These are phyloP conservation scores for Synanceia verrucosa DNA, from an alignment of 2,797 vertebrate species.

Conservation along the genomic window DNA sequence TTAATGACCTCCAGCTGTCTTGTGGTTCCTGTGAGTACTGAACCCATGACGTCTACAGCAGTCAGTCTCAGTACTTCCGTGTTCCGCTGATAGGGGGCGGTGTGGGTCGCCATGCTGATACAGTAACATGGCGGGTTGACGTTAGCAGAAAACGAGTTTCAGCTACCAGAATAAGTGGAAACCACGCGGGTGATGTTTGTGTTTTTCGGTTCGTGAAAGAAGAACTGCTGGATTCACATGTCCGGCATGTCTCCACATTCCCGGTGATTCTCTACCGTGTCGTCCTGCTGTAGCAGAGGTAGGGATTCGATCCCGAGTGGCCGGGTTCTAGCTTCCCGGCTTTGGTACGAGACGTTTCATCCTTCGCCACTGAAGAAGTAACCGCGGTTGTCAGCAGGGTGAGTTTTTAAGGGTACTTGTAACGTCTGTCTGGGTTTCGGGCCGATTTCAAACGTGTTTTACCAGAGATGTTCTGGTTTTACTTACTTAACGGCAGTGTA, in stretches of 20 bases:
- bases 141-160: conserved; percentile 17
- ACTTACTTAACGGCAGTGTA: too few species aligned
- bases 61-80: too few species aligned
- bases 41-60: too few species aligned
- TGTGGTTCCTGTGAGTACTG: too few species aligned
- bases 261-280: fast-evolving
- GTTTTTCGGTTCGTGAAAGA: fast-evolving
- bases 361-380: conserved; percentile 60
- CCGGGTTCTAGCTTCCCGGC: background rate
- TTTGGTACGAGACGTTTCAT: conserved; percentile 30
- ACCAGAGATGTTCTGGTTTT: too few species aligned
- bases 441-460: background rate
- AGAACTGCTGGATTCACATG: fast-evolving
- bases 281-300: background rate
- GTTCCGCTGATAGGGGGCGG: conserved; percentile 35
- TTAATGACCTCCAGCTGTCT: too few species aligned
- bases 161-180: background rate
- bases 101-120: background rate
- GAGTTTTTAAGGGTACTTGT: conserved; percentile 33
- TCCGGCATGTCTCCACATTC: fast-evolving
- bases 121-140: conserved; percentile 67
- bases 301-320: conserved; percentile 69
- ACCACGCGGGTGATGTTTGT: background rate
- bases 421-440: fast-evolving
- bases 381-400: fast-evolving